Base-by-base conservation (phyloP, 2,797 vertebrate genomes). In the Anableps anableps region DNA sequence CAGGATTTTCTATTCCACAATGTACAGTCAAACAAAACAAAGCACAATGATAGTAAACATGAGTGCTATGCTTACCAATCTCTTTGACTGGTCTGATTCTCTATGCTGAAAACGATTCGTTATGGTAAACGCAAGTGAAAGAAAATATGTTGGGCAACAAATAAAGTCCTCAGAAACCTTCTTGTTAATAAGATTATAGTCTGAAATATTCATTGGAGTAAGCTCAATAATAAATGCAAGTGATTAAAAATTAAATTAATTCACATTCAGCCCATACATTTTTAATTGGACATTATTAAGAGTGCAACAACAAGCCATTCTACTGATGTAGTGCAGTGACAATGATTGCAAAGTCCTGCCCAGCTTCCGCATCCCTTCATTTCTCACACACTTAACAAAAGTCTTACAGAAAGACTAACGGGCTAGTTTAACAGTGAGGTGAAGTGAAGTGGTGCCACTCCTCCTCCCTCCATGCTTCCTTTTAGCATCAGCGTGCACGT, bases 221-320 rank as follows among this genome's bases (percentile, higher is more conserved):
- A 81, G 79, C 86, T 96, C 92, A 95, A 95, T 96, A 96, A 96
- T 95, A 90, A 92, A 96, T 95, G 88, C 38, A 19, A 58, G 77
- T 73, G 82, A 94, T 94, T 94, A 94, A 95, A 95, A 92, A 94
- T 94, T 76, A 29, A 94, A 93, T 92, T 80, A 89, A 89, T 93
- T 95, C 88, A 92, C 92, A 93, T 94, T 91, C 85, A 38, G 26
- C 4, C 43, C 86, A 91, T 92, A 82, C 93, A 94, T 93, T 90
- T 94, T 94, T 95, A 79, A 95, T 89, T 83, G 58, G 86, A 88
- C 91, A 92, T 86, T 87, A 91, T 92, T 90, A 90, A 88, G 81
- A 90, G 88, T 91, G 90, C 90, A 91, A 87, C 90, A 93, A 92
- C 91, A 93, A 92, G 91, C 82, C 84, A 76, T 88, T 91, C 78